Evolutionary conservation across 2,888 invertebrate species (phyloP), one percentile per base, ranked within the genome.

Genomic region (Oligia fasciuncula): DNA sequence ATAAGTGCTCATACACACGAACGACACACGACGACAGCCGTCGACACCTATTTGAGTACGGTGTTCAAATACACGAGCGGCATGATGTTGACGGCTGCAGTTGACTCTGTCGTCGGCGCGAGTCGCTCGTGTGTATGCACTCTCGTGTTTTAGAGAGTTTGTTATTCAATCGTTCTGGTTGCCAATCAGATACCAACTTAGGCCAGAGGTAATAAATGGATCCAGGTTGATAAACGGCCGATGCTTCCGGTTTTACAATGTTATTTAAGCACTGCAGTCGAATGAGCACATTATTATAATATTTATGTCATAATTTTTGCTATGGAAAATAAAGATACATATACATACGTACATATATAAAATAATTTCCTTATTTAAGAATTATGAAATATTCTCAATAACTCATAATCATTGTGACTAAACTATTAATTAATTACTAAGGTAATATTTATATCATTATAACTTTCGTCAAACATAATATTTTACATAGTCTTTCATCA

Each of bases 141-240:
- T 23, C 23, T 77, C 11, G 57, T 49, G 35, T 14, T n/a, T 77
- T 17, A 43, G 35, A 65, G n/a, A 57, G 14, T 35, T 66, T 77
- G 65, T 49, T 23, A n/a, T 46, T 5, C 35, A 77, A 76, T 17
- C 19, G 46, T 77, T n/a, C 57, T 29, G n/a, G 35, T 66, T 77
- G 66, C 66, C 77, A 66, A 77, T 77, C 66, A 77, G 46, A 77
- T 77, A 77, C 19, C n/a, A 35, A 19, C 13, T 17, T 3, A 46
- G 14, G 66, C 9, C 49, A 49, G 11, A 49, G 19, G 14, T 51
- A 40, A 63, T 51, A 76, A 76, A 73, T 74, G 6, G 14, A 4
- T 74, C 14, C 1, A 57, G 14, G 14, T 4, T 57, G 14, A 76
- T 76, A n/a, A 66, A 77, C 0, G 9, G 46, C 6, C 11, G n/a